These are phyloP conservation scores for Eilema sororculum DNA, from an alignment of 2,888 invertebrate genomes.

Conservation along the genomic window DNA sequence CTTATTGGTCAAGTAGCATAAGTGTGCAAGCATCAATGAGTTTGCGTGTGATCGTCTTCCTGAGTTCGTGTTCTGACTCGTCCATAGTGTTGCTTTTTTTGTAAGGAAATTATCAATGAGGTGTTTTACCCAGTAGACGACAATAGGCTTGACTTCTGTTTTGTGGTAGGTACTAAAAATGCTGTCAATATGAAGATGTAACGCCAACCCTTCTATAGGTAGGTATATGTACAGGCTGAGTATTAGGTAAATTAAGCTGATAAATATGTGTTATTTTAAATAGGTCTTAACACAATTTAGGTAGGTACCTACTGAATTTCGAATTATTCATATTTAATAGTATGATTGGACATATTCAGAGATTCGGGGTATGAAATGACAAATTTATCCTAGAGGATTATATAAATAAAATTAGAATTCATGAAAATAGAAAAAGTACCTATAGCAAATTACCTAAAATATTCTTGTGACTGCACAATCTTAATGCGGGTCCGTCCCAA, in stretches of 20 bases:
- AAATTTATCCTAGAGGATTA: no score
- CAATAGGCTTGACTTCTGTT: background rate
- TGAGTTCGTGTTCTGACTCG: background rate
- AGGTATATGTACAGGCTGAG: background rate
- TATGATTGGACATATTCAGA: no score
- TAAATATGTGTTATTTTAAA: background rate
- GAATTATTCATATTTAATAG: no score
- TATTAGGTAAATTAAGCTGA: background rate
- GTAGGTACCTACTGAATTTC: no score
- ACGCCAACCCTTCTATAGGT: background rate
- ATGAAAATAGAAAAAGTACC: no score
- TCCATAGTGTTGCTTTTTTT: background rate
- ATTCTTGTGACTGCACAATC: no score
- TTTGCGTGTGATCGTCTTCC: constrained; percentile 1
- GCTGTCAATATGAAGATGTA: background rate
- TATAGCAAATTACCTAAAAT: no score
- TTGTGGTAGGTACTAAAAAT: background rate
- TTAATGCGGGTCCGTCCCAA: no score
- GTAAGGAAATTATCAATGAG: background rate
- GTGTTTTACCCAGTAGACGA: background rate
- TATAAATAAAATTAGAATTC: no score
- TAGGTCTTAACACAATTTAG: no score
- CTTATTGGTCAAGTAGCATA: background rate
- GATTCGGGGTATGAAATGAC: no score
- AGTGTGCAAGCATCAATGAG: background rate